Evolutionary conservation across 1,140 invertebrate genomes (phyloP), one percentile per base, ranked within the genome.

Genomic region (Thaumetopoea pityocampa): DNA sequence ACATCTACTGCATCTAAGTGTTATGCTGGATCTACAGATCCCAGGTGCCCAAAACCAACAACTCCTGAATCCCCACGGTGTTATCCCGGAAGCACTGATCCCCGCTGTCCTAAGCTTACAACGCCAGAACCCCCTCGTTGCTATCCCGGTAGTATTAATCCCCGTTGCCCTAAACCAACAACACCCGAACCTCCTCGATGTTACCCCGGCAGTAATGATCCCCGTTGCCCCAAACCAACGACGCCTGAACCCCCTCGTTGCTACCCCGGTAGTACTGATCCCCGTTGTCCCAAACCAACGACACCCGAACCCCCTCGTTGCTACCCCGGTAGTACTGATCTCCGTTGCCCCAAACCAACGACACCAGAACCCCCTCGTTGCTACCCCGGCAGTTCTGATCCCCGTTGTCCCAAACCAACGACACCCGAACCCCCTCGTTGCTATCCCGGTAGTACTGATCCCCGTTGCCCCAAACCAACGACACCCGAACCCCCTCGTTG

Each of bases 251-350:
- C 60, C 27, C 67, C 64, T 4, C 55, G 52, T 0, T 87, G 86
- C 44, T 82, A 64, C 38, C 85, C 85, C 3, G 86, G 87, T 12
- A 72, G 61, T 8, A 59, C 49, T 4, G 80, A 86, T 65, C 80
- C 81, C 11, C 51, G 79, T 36, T 86, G 84, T 58, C 79, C 80
- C 4, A 51, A 60, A 20, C 46, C 62, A 26, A 49, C 64, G 32
- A 61, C 67, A 0, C 53, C 57, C 3, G 26, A 16, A 37, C 11
- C 47, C 27, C 64, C 65, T 2, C 49, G 43, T 3, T 77, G 68
- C 27, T 67, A 57, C 45, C 64, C 67, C 8, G 68, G 67, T 7
- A 73, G 77, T 9, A 62, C 35, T 3, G 86, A 87, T 57, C 78
- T 85, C 1, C 23, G 81, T 24, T 73, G 27, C 10, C 46, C 50